These are phyloP conservation scores for Mohoua ochrocephala DNA, from an alignment of 2,113 vertebrate species.

Conservation along the genomic window DNA sequence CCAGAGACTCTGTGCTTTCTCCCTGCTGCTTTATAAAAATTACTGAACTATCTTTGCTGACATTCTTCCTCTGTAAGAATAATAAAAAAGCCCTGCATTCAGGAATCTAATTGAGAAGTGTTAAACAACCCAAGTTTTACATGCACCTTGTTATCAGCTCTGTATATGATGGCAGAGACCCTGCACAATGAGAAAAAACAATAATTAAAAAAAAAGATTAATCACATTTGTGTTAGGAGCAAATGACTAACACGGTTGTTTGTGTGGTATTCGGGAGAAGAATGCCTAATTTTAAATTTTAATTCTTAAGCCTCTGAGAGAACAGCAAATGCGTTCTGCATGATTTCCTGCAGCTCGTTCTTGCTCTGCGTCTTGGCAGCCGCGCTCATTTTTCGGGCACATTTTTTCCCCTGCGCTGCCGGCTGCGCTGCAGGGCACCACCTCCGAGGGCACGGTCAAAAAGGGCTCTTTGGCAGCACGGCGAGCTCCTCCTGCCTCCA, in stretches of 20 bases:
- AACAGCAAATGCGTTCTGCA: not conserved
- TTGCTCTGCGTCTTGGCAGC: not conserved
- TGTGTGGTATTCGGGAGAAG: not conserved
- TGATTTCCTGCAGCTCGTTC: not conserved
- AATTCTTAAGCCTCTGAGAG: not conserved
- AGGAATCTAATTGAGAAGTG: not conserved
- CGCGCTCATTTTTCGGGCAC: not conserved
- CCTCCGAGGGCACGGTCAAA: not conserved
- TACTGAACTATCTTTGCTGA: not conserved
- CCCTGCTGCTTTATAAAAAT: not conserved
- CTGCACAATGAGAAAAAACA: not conserved
- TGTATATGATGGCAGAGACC: not conserved
- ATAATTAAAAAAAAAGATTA: not conserved
- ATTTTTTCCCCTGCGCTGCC: not conserved
- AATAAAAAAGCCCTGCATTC: not conserved
- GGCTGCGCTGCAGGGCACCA: not conserved
- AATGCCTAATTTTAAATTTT: not conserved
- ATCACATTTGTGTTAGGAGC: not conserved
- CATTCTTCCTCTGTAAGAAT: not conserved
- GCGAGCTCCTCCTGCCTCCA: not conserved
- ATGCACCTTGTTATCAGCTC: not conserved
- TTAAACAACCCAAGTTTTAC: not conserved
- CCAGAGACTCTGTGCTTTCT: not conserved
- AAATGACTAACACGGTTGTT: fast-evolving
- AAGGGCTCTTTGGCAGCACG: not conserved